Conservation (phyloP, 2,888 invertebrate genomes). For the Panopea generosa region DNA sequence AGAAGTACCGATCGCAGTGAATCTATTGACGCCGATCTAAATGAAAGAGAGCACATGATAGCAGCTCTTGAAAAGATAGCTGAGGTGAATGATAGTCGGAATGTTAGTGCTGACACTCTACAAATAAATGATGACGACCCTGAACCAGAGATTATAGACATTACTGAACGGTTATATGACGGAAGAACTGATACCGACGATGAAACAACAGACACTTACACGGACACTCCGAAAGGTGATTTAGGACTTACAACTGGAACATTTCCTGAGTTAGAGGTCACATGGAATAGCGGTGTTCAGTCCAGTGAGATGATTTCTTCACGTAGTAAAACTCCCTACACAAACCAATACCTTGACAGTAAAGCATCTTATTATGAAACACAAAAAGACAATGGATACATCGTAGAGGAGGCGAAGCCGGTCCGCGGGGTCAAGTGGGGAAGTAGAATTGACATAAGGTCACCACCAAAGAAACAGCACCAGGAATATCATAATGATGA, state of each 20-base stretch:
- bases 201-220: slow-evolving; percentile 9
- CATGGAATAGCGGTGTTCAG: slow-evolving; percentile 42
- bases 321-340: background rate
- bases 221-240: slow-evolving; percentile 13
- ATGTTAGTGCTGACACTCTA: too few species aligned
- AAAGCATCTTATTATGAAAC: slow-evolving; percentile 15
- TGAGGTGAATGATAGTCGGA: background rate
- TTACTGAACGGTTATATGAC: slow-evolving; percentile 6
- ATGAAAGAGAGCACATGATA: slow-evolving; percentile 9
- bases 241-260: slow-evolving; percentile 40
- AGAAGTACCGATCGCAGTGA: background rate
- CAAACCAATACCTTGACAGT: slow-evolving; percentile 35
- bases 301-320: background rate
- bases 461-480: background rate
- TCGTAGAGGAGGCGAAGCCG: background rate
- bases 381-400: background rate
- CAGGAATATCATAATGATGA: background rate
- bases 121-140: slow-evolving; percentile 7
- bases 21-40: background rate
- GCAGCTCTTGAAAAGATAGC: slow-evolving; percentile 18
- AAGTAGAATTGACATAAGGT: slow-evolving; percentile 2
- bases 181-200: background rate
- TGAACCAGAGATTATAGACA: background rate
- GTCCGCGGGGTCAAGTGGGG: slow-evolving; percentile 33
- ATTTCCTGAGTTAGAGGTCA: slow-evolving; percentile 35